Evolutionary conservation across 2,113 vertebrate genomes (phyloP), one percentile per base, ranked within the genome.

Genomic region (Neomonachus schauinslandi): DNA sequence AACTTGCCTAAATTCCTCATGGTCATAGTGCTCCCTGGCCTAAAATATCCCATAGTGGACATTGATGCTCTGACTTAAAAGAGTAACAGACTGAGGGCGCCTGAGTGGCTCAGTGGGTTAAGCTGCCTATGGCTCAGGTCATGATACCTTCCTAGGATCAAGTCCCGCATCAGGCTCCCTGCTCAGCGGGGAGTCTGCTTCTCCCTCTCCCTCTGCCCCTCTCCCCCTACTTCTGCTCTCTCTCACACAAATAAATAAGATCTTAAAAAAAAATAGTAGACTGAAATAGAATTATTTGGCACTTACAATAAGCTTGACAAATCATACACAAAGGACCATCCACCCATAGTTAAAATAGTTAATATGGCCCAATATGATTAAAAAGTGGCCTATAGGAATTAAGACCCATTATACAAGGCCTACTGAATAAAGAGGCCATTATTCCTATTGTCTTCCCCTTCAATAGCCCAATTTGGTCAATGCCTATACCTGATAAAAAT

Each of bases 41-140:
- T 57, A 96, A 95, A 94, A 94, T 93, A 96, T 61, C 55, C 49
- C 22, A 88, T 39, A 76, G 76, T 84, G 33, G 86, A n/a, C 33
- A 93, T 0, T 74, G 63, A 85, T 89, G 12, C 31, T 95, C 33
- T 94, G 42, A 88, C 13, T 22, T 42, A 95, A 91, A 91, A 80
- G 76, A 85, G 36, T 88, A 97, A 89, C 14, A 65, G 26, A 65
- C 63, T 67, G 63, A 67, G 63, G 63, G 63, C 31, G 13, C 31
- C 63, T 67, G 63, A 67, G 63, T 33, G 13, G 63, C 63, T 65
- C 63, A 15, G 63, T 65, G 63, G 13, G 63, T 65, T 33, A 65
- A 65, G 63, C 63, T 65, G 63, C 63, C 31, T 33, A 16, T 10
- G 14, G 63, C 31, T 28, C 63, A 67, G 63, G 63, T 67, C 31